Conservation (phyloP, 2,888 invertebrate genomes). For the Morpho achilles region DNA sequence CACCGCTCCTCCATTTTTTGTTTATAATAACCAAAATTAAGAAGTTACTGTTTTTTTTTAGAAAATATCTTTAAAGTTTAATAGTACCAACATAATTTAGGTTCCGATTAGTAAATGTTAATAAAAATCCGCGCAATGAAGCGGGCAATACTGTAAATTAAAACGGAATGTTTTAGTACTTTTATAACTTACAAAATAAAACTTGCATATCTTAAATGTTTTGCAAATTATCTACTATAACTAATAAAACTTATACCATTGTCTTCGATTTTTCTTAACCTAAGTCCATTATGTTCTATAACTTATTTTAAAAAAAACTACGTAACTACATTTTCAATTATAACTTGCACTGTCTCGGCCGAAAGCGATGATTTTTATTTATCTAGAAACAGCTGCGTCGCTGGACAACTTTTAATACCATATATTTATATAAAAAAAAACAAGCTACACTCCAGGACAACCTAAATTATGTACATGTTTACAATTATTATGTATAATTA, state of each 20-base stretch:
- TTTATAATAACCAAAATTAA: too few relatives aligned
- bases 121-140: background rate
- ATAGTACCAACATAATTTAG: too few relatives aligned
- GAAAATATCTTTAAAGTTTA: background rate
- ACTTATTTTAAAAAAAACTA: slow-evolving; percentile 5
- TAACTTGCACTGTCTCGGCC: slow-evolving; percentile 44
- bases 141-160: slow-evolving; percentile 2
- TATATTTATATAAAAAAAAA: slow-evolving; percentile 18
- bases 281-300: slow-evolving; percentile 4
- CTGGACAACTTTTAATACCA: slow-evolving; percentile 30
- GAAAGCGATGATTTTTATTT: slow-evolving; percentile 24
- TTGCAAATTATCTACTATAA: slow-evolving; percentile 1
- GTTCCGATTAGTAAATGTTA: too few relatives aligned
- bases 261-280: slow-evolving; percentile 1
- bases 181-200: slow-evolving; percentile 6
- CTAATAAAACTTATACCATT: slow-evolving; percentile 23
- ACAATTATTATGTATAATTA: slow-evolving; percentile 17
- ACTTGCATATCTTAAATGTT: background rate
- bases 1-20: too few relatives aligned
- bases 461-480: slow-evolving; percentile 29
- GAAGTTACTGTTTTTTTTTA: too few relatives aligned
- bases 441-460: slow-evolving; percentile 39
- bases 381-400: slow-evolving; percentile 32
- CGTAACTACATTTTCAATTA: slow-evolving; percentile 5
- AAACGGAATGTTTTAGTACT: slow-evolving; percentile 24